These are phyloP conservation scores for Ophion ellenae DNA, from an alignment of 2,888 invertebrate species.

Conservation along the genomic window DNA sequence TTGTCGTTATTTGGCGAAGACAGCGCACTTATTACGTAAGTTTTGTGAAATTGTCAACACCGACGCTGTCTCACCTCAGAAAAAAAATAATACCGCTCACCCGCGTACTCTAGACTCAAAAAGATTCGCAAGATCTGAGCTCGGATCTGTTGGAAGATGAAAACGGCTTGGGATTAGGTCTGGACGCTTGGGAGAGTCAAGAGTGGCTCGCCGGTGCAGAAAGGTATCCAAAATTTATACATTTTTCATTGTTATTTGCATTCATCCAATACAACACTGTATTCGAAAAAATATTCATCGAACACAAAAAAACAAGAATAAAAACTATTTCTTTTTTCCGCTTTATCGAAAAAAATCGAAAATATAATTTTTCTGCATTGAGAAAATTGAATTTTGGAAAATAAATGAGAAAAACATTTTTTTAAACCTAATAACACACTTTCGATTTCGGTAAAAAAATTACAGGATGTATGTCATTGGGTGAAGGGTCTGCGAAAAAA, in stretches of 20 bases:
- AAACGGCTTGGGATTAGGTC: slow-evolving; percentile 75
- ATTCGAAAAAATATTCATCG: no score
- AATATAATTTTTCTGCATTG: no score
- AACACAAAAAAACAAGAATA: no score
- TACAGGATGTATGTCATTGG: no score
- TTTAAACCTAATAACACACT: no score
- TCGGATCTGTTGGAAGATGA: slow-evolving; percentile 80
- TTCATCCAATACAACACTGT: neutral
- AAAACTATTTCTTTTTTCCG: no score
- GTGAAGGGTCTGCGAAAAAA: no score
- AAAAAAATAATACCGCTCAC: neutral
- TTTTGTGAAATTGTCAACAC: slow-evolving; percentile 11
- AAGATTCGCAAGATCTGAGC: slow-evolving; percentile 79
- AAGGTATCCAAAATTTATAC: slow-evolving; percentile 69
- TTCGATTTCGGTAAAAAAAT: no score
- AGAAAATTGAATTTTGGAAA: no score
- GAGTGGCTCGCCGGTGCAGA: slow-evolving; percentile 81
- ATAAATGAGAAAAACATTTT: no score
- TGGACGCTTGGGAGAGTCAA: slow-evolving; percentile 81
- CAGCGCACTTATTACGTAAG: slow-evolving; percentile 84
- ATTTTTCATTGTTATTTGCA: neutral
- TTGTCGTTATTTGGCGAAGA: slow-evolving; percentile 87
- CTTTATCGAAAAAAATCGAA: no score
- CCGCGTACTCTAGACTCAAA: slow-evolving; percentile 75
- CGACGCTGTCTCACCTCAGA: neutral